Evolutionary conservation across 2,113 vertebrate genomes (phyloP).

Genomic region (Cryptotis parvus): DNA sequence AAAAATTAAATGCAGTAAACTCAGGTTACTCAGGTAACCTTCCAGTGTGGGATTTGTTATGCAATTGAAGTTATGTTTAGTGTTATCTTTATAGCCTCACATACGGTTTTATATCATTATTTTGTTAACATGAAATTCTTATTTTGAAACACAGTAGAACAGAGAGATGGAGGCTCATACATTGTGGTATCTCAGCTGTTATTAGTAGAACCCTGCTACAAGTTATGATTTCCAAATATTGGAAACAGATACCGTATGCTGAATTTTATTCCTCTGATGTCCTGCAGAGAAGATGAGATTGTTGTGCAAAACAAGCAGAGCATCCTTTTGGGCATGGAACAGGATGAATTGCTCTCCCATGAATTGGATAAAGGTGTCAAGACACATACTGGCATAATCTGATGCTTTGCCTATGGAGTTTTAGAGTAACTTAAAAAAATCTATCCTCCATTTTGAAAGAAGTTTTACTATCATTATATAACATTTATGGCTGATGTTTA

Average conservation of each 20-base stretch:
- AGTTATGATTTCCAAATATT: neutral
- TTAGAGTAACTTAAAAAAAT: conserved; percentile 38
- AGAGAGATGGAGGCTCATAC: neutral
- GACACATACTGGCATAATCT: neutral
- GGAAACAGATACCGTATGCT: conserved; percentile 34
- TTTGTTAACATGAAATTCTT: neutral
- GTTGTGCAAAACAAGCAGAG: neutral
- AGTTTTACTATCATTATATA: conserved; percentile 35
- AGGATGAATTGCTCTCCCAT: conserved; percentile 1
- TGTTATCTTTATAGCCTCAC: neutral
- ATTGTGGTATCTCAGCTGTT: neutral
- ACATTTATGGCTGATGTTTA: neutral
- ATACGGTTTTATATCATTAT: neutral
- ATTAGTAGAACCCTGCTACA: neutral
- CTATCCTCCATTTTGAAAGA: neutral
- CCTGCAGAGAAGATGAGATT: conserved; percentile 28
- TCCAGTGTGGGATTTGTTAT: neutral
- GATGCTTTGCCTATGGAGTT: neutral
- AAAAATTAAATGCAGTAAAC: neutral
- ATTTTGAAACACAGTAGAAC: neutral
- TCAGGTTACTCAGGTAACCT: neutral
- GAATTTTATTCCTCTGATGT: conserved; percentile 42
- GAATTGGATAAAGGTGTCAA: conserved; percentile 18
- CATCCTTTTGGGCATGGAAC: conserved; percentile 10
- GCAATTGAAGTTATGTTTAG: neutral